Evolutionary conservation across 2,113 vertebrate species (phyloP).

Genomic region (Panurus biarmicus): DNA sequence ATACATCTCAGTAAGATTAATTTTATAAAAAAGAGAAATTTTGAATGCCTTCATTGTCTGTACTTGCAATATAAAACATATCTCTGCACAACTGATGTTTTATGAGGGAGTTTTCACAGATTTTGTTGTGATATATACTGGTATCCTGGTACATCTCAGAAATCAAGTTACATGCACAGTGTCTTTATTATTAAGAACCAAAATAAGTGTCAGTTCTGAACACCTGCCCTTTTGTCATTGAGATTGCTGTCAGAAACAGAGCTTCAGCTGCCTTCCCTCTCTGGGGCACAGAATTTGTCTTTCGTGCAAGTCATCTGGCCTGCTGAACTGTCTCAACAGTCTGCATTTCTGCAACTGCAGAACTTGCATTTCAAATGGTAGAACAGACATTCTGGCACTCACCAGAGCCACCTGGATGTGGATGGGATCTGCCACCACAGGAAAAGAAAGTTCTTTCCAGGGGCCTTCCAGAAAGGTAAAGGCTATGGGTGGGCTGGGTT

Average conservation of each 20-base stretch:
- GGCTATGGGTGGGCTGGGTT: not conserved
- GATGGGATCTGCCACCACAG: not conserved
- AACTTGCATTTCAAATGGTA: slow-evolving; percentile 45
- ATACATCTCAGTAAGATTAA: not conserved
- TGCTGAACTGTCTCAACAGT: slow-evolving; percentile 33
- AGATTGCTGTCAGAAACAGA: slow-evolving; percentile 18
- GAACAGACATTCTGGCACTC: not conserved
- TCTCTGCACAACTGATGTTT: not conserved
- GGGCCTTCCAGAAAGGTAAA: not conserved
- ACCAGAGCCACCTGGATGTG: not conserved
- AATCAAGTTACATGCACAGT: slow-evolving; percentile 25
- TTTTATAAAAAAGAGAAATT: not conserved
- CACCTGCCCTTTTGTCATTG: slow-evolving; percentile 14
- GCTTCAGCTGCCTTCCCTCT: slow-evolving; percentile 30
- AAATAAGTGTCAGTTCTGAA: not conserved
- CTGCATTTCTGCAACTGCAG: slow-evolving; percentile 42
- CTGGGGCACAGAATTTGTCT: slow-evolving; percentile 33
- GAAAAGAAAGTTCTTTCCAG: not conserved
- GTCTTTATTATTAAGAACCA: not conserved
- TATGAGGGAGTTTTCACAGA: not conserved
- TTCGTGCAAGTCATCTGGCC: slow-evolving; percentile 23
- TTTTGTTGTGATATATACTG: not conserved
- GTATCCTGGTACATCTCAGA: slow-evolving; percentile 9
- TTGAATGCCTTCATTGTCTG: not conserved
- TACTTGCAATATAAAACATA: not conserved